Evolutionary conservation across 2,113 vertebrate genomes (phyloP), one percentile per base, ranked within the genome.

Genomic region (Microtus ochrogaster): DNA sequence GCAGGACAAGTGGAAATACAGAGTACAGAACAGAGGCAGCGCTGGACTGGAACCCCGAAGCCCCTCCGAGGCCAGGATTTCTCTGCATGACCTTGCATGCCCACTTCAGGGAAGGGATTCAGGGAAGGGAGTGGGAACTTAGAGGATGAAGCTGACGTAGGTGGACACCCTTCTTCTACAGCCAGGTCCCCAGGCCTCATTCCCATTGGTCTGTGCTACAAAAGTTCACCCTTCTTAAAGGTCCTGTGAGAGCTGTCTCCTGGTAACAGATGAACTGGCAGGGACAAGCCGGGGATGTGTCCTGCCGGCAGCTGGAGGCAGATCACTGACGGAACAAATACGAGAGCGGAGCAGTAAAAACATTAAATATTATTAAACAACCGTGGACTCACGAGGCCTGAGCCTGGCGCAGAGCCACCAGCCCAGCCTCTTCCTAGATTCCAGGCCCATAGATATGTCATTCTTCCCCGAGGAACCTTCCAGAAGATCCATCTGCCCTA

Each of bases 281-380:
- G 91, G 66, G 89, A 90, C 79, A 33, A 65, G 90, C 95, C 70
- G 85, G 89, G 86, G 95, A 92, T 94, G 84, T 36, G 88, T 95
- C 97, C 95, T 93, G 94, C 92, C 22, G 39, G 94, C 96, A 96
- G 97, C 91, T 93, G 94, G 94, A 97, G 94, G 85, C n/a, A 24
- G 88, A 61, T 91, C 5, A 12, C 83, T 97, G 91, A 89, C 92
- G 95, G 95, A 97, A 95, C 95, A 97, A 95, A 95, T 52, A 93
- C 77, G 47, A 49, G 52, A 94, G 93, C 91, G 66, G 96, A 86
- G 94, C 97, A 95, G 91, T 95, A 96, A 97, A 97, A 96, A 96
- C 44, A 95, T 89, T 96, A 94, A 96, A 97, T 96, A 94, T 97
- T 95, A 95, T 97, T 97, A 97, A 97, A 96, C 94, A 97, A 74